Evolutionary conservation across 1,140 invertebrate genomes (phyloP), one percentile per base, ranked within the genome.

Genomic region (Goniozus legneri): DNA sequence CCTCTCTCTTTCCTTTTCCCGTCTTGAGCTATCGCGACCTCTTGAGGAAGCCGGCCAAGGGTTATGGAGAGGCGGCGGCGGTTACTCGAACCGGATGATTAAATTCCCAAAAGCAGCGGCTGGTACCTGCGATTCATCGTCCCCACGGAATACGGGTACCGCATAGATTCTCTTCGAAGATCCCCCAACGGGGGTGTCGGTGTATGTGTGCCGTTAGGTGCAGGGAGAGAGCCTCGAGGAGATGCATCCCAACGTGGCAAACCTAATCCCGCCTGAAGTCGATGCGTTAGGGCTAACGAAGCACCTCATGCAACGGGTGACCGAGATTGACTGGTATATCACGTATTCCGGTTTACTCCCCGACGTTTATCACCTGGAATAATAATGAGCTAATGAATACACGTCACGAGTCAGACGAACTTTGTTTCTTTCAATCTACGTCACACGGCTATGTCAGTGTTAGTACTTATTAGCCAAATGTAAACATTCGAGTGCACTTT

Each of bases 21-120:
- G n/a, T n/a, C n/a, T n/a, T n/a, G n/a, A n/a, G n/a, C n/a, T n/a
- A n/a, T n/a, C n/a, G n/a, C n/a, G n/a, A n/a, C n/a, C n/a, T n/a
- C n/a, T n/a, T n/a, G n/a, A n/a, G n/a, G n/a, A n/a, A n/a, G n/a
- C n/a, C n/a, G n/a, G n/a, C n/a, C n/a, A 18, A 22, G 21, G 43
- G 19, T 10, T 24, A 34, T 22, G 41, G 36, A 45, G 44, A 37
- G 32, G 46, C 51, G n/a, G n/a, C n/a, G n/a, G 36, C 42, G 41
- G 49, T 59, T 58, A 59, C 47, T 50, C 52, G 52, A 60, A 59
- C 49, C 47, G 46, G 52, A 62, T 62, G 60, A 62, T 62, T 61
- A 60, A 62, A 61, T 62, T 56, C 52, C 39, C 50, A 60, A 57
- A 60, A 58, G 56, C 47, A 43, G 50, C 35, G 33, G 34, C 34